phyloP scores from a whole-genome alignment of 1,140 invertebrate species.

The Lasaia peninsularis region DNA sequence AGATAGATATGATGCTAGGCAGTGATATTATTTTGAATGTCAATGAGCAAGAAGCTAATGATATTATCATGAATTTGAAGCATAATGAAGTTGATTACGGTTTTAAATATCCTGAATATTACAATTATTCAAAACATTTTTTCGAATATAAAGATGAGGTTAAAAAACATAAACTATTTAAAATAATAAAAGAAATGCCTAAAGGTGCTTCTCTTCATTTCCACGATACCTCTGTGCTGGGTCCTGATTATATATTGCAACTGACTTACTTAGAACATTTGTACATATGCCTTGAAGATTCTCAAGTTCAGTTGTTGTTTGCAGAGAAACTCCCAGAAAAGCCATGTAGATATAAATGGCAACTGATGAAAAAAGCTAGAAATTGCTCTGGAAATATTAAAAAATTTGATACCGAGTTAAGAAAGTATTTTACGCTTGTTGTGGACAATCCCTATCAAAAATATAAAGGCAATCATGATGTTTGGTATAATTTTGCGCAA shows the following conservation, averaged over 20 bases:
- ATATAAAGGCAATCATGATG: conserved; percentile 81
- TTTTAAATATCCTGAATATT: conserved; percentile 78
- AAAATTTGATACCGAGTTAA: conserved; percentile 80
- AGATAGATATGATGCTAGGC: conserved; percentile 54
- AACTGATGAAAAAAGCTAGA: conserved; percentile 77
- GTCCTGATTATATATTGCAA: conserved; percentile 82
- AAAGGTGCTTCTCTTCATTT: conserved; percentile 85
- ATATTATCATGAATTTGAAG: too few species aligned
- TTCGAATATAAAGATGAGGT: too few species aligned
- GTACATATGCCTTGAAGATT: conserved; percentile 79
- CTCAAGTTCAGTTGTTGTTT: conserved; percentile 38
- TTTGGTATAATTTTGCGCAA: conserved; percentile 83
- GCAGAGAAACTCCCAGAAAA: conserved; percentile 52
- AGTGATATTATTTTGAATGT: too few species aligned
- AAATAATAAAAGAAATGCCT: conserved; percentile 83
- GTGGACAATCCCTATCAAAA: conserved; percentile 77
- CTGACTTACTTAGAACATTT: conserved; percentile 83
- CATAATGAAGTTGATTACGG: too few species aligned
- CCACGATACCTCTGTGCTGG: conserved; percentile 82
- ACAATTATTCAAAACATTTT: conserved; percentile 83
- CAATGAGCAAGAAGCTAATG: conserved; percentile 80
- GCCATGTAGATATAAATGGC: conserved; percentile 67
- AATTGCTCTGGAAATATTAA: conserved; percentile 59
- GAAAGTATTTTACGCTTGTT: conserved; percentile 79
- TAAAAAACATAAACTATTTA: conserved; percentile 81